Percentiles rank a stretch among this genome's conserved stretches.
phyloP scores from a whole-genome alignment of 2,797 vertebrate genomes.

The Naso thynnoides region DNA sequence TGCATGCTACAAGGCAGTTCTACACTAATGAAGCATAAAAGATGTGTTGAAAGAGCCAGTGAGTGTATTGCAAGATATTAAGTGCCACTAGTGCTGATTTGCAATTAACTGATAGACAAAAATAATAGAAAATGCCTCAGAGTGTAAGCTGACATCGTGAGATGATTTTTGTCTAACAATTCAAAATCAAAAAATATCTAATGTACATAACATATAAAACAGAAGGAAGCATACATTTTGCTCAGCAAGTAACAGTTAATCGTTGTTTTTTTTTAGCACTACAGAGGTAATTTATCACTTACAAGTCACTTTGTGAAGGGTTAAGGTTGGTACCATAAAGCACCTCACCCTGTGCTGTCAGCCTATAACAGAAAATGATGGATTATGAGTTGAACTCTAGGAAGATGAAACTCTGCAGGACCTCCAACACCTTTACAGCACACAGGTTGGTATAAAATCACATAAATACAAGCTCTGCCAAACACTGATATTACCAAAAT shows the following conservation, averaged over 20 bases:
- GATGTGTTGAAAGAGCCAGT: not conserved
- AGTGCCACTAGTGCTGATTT: not conserved
- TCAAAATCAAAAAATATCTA: not conserved
- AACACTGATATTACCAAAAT: constrained; percentile 7
- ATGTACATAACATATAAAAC: not conserved
- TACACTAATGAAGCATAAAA: constrained; percentile 7
- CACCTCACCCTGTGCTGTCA: not conserved
- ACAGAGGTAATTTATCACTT: not conserved
- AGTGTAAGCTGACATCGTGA: not conserved
- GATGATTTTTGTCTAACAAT: no score
- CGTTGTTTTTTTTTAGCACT: not conserved
- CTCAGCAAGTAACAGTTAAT: not conserved
- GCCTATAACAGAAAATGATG: not conserved
- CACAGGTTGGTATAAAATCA: constrained; percentile 1
- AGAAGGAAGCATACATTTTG: not conserved
- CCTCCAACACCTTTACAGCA: constrained; percentile 1
- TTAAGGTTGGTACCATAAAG: not conserved
- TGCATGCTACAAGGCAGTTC: not conserved
- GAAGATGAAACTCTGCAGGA: constrained; percentile 12
- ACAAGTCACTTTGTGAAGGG: not conserved
- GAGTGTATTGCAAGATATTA: not conserved
- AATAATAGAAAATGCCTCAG: not conserved
- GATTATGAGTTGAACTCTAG: not conserved
- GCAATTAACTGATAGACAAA: not conserved
- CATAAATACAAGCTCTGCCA: constrained; percentile 8